These are phyloP conservation scores for Dicranocentrus wangi DNA, from an alignment of 2,888 invertebrate species.

Conservation along the genomic window DNA sequence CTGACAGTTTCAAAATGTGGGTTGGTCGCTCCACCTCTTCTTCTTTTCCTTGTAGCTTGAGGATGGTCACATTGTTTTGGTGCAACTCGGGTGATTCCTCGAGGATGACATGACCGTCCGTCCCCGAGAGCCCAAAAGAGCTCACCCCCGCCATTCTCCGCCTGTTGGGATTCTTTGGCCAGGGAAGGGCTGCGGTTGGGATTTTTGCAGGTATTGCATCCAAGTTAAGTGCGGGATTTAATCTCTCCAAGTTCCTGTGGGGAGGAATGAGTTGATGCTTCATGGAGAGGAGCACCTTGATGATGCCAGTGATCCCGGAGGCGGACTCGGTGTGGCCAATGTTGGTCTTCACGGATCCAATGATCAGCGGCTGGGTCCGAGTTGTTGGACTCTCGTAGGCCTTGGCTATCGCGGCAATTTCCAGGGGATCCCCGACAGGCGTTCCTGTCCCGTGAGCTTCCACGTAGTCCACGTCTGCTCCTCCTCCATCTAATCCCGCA, in stretches of 20 bases:
- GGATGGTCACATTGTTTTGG: no score
- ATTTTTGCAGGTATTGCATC: no score
- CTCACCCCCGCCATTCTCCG: slow-evolving; percentile 31
- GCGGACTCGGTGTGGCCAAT: no score
- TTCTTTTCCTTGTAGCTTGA: neutral
- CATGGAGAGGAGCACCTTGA: no score
- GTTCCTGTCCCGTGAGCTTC: no score
- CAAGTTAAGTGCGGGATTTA: no score
- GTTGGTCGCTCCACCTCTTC: neutral
- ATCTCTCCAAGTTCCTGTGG: neutral
- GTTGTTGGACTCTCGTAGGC: slow-evolving; percentile 20
- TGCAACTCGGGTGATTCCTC: slow-evolving; percentile 8
- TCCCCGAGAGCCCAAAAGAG: slow-evolving; percentile 30
- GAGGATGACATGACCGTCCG: slow-evolving; percentile 37
- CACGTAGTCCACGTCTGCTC: slow-evolving; percentile 29
- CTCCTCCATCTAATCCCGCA: slow-evolving; percentile 42
- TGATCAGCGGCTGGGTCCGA: slow-evolving; percentile 22
- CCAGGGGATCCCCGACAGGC: slow-evolving; percentile 48
- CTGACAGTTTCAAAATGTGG: slow-evolving; percentile 34
- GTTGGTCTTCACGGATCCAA: slow-evolving; percentile 48
- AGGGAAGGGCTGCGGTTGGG: no score
- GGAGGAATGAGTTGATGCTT: no score
- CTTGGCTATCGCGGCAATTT: slow-evolving; percentile 38
- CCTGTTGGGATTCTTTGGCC: no score
- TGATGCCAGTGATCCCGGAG: no score